A percentile compares a stretch with the other conserved stretches of the same genome.
Evolutionary conservation across 2,113 vertebrate species (phyloP).

Genomic region (Prunella himalayana): DNA sequence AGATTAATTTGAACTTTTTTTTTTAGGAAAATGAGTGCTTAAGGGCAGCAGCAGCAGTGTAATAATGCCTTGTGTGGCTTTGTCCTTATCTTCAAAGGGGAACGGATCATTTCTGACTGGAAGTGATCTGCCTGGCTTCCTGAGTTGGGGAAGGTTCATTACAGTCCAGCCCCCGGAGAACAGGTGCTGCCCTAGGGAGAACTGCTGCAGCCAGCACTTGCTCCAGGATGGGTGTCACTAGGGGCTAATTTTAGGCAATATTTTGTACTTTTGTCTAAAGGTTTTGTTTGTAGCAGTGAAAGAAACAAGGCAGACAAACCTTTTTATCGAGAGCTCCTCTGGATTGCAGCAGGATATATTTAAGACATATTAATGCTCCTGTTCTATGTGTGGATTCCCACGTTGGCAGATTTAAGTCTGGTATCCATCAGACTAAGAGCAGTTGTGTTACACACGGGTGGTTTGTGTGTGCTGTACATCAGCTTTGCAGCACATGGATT

Average conservation of each 20-base stretch:
- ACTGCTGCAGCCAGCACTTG: neutral
- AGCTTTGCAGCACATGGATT: neutral
- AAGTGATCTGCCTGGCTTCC: neutral
- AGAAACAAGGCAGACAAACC: neutral
- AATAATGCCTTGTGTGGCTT: neutral
- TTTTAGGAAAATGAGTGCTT: neutral
- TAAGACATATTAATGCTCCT: neutral
- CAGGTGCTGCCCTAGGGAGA: neutral
- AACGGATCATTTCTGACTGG: neutral
- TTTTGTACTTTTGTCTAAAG: neutral
- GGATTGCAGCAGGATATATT: neutral
- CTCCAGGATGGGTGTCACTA: rapidly evolving
- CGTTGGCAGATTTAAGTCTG: neutral
- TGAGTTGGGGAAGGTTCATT: neutral
- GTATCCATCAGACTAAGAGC: neutral
- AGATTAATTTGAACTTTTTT: neutral
- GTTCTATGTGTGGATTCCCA: neutral
- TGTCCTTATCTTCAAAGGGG: neutral
- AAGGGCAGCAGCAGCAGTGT: neutral
- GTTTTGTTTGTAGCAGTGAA: neutral
- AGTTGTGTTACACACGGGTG: neutral
- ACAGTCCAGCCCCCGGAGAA: neutral
- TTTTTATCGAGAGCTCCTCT: neutral
- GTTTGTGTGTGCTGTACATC: neutral
- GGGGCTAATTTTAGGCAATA: neutral